Percentiles rank a stretch among this genome's conserved stretches.
These are phyloP conservation scores for Dermochelys coriacea DNA, from an alignment of 2,797 vertebrate genomes.

Conservation along the genomic window DNA sequence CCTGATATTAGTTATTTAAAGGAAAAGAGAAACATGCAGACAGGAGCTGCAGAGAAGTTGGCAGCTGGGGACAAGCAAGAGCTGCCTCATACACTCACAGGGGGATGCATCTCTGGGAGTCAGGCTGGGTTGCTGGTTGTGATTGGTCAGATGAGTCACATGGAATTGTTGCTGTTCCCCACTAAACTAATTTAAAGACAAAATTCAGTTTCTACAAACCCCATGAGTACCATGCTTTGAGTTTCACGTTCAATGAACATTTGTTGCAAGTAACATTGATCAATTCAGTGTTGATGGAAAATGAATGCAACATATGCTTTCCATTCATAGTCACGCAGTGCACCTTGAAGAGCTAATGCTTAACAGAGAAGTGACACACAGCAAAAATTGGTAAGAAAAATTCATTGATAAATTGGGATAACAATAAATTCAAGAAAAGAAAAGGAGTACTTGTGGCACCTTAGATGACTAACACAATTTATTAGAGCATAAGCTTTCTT, in stretches of 20 bases:
- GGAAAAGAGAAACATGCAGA: accelerated
- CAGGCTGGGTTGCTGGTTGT: neutral
- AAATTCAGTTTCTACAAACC: neutral
- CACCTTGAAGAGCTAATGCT: neutral
- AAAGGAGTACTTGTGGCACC: too few relatives aligned
- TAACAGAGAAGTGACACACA: conserved; percentile 37
- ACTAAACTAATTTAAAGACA: conserved; percentile 14
- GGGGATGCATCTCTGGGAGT: neutral
- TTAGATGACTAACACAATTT: too few relatives aligned
- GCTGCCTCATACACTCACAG: neutral
- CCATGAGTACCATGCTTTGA: conserved; percentile 33
- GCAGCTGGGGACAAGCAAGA: neutral
- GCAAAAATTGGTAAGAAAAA: conserved; percentile 66
- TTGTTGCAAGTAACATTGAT: conserved; percentile 47
- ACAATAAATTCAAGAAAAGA: neutral
- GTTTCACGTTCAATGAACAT: conserved; percentile 22
- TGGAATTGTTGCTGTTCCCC: neutral
- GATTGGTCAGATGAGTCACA: neutral
- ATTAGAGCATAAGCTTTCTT: too few relatives aligned
- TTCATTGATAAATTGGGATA: conserved; percentile 48
- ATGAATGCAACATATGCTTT: conserved; percentile 63
- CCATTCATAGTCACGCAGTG: conserved; percentile 41
- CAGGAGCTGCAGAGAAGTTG: accelerated
- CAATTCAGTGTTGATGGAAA: conserved; percentile 58
- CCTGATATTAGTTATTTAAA: neutral